These are phyloP conservation scores for Lapara coniferarum DNA, from an alignment of 2,888 invertebrate genomes.

Conservation along the genomic window DNA sequence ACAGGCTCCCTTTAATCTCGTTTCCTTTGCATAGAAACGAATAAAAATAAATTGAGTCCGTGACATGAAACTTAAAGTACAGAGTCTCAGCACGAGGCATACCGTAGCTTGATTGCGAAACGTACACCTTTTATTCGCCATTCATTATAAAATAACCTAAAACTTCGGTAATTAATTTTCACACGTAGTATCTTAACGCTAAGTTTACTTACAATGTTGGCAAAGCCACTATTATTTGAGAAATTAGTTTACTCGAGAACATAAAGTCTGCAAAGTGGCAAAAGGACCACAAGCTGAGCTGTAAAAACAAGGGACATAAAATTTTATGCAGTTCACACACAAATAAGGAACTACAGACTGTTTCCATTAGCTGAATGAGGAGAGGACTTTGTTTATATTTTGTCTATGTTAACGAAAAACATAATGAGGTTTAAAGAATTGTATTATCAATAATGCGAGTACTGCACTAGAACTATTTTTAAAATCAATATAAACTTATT, in stretches of 20 bases:
- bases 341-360: background rate
- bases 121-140: constrained; percentile 21
- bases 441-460: no score
- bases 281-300: constrained; percentile 16
- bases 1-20: constrained; percentile 23
- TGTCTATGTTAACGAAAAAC: background rate
- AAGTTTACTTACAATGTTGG: constrained; percentile 13
- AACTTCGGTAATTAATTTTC: constrained; percentile 21
- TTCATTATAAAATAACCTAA: constrained; percentile 23
- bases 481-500: no score
- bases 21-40: constrained; percentile 32
- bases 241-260: constrained; percentile 19
- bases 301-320: constrained; percentile 11
- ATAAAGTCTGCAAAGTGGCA: constrained; percentile 13
- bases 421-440: no score
- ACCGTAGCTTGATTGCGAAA: constrained; percentile 11
- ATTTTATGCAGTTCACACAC: background rate
- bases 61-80: constrained; percentile 10
- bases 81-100: constrained; percentile 4
- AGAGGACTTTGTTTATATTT: background rate
- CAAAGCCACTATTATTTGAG: constrained; percentile 13
- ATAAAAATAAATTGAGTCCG: constrained; percentile 32
- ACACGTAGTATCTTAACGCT: constrained; percentile 8
- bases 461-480: no score
- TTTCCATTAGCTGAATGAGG: background rate